These are phyloP conservation scores for Drosophila asahinai DNA, from an alignment of 1,140 invertebrate species.

Conservation along the genomic window DNA sequence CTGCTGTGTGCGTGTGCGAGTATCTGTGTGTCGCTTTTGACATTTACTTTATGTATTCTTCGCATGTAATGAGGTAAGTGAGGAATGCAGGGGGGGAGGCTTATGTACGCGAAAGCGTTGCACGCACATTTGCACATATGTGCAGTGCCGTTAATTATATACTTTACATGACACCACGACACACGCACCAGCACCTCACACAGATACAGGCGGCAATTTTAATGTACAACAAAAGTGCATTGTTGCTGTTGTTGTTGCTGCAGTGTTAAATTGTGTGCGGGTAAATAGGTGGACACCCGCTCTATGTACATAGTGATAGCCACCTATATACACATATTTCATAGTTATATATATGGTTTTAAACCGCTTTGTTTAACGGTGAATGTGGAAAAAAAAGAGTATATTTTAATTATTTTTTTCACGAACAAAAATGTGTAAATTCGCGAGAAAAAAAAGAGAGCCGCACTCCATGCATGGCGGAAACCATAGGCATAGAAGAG, in stretches of 20 bases:
- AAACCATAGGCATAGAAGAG: constrained; percentile 30
- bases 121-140: constrained; percentile 48
- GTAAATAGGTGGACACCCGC: constrained; percentile 63
- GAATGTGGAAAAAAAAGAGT: constrained; percentile 39
- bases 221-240: constrained; percentile 81
- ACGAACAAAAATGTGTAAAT: constrained; percentile 67
- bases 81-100: constrained; percentile 10
- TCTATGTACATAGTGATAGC: constrained; percentile 48
- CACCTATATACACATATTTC: constrained; percentile 46
- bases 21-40: constrained; percentile 74
- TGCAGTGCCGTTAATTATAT: constrained; percentile 76
- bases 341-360: constrained; percentile 45
- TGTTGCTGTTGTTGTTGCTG: constrained; percentile 53
- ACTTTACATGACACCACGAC: constrained; percentile 64
- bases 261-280: constrained; percentile 40
- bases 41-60: constrained; percentile 81
- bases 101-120: constrained; percentile 64
- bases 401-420: constrained; percentile 65
- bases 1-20: constrained; percentile 30
- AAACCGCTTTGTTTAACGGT: constrained; percentile 60
- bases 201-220: constrained; percentile 68
- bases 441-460: constrained; percentile 47
- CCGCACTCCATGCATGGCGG: background rate
- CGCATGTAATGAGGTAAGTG: constrained; percentile 68
- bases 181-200: constrained; percentile 29